These are phyloP conservation scores for Drosophila mimica DNA, from an alignment of 2,888 invertebrate species.

Conservation along the genomic window DNA sequence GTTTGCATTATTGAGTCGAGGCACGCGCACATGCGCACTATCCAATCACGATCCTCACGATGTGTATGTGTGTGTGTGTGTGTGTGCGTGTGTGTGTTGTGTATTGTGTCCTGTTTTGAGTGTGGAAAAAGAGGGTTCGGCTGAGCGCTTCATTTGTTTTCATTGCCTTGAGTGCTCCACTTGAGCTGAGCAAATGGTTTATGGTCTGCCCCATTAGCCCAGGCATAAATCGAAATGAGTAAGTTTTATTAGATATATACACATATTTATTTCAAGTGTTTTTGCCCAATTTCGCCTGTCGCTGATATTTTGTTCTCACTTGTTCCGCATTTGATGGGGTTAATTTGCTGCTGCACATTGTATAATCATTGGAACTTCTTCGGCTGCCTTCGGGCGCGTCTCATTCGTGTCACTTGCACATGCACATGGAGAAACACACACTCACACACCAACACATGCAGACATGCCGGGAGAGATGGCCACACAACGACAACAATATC, in stretches of 20 bases:
- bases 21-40: constrained; percentile 74
- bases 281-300: not conserved
- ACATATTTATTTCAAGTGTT: not conserved
- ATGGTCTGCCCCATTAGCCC: constrained; percentile 43
- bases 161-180: constrained; percentile 22
- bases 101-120: constrained; percentile 45
- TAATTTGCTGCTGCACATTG: constrained; percentile 71
- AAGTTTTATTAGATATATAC: not conserved
- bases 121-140: constrained; percentile 9
- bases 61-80: not conserved
- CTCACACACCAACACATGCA: constrained; percentile 11
- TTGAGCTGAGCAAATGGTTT: constrained; percentile 42
- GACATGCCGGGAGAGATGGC: constrained; percentile 54
- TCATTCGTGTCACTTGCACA: constrained; percentile 42
- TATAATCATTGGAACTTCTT: constrained; percentile 65
- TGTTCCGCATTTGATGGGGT: constrained; percentile 51
- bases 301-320: constrained; percentile 27
- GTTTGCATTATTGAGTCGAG: constrained; percentile 40
- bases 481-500: constrained; percentile 29
- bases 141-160: constrained; percentile 23
- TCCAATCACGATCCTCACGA: constrained; percentile 42
- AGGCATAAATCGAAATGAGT: constrained; percentile 26
- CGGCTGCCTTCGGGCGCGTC: constrained; percentile 50
- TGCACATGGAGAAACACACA: constrained; percentile 18
- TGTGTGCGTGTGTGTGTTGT: constrained; percentile 1